phyloP scores from a whole-genome alignment of 92 coral and sea anemone species.

The Desmophyllum pertusum region DNA sequence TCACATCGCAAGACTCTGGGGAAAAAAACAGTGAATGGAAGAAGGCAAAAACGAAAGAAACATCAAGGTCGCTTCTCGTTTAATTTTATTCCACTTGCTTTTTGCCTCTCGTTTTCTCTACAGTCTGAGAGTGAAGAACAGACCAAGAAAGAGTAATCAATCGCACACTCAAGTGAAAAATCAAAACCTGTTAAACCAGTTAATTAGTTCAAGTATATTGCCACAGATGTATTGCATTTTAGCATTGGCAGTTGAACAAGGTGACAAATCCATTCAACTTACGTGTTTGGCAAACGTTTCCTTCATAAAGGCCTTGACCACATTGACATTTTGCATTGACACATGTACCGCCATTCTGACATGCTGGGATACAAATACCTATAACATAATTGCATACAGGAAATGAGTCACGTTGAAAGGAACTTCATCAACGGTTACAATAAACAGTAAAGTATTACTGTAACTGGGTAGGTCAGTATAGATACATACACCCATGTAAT shows the following conservation, averaged over 20 bases:
- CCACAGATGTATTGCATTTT: too few relatives aligned
- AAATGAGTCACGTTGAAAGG: not conserved
- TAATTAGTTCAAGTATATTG: too few relatives aligned
- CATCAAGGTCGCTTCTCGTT: not conserved
- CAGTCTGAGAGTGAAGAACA: too few relatives aligned
- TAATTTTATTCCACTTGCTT: not conserved
- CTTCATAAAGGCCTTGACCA: constrained; percentile 83
- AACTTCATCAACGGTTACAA: not conserved
- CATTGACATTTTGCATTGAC: constrained; percentile 82
- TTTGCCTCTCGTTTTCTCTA: too few relatives aligned
- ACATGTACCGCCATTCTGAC: constrained; percentile 91
- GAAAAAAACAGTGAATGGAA: not conserved
- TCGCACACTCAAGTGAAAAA: too few relatives aligned
- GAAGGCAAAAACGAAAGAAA: not conserved
- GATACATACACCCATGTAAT: too few relatives aligned
- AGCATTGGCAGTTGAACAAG: not conserved
- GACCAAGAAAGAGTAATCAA: too few relatives aligned
- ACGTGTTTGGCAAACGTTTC: constrained; percentile 90
- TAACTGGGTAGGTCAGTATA: too few relatives aligned
- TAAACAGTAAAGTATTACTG: too few relatives aligned
- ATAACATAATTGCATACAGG: not conserved
- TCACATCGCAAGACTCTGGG: not conserved
- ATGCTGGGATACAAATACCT: constrained; percentile 91
- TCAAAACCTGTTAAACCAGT: too few relatives aligned
- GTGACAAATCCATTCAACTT: not conserved